Base-by-base conservation (phyloP, 2,113 vertebrate genomes). In the Hippocampus guttulatus region DNA sequence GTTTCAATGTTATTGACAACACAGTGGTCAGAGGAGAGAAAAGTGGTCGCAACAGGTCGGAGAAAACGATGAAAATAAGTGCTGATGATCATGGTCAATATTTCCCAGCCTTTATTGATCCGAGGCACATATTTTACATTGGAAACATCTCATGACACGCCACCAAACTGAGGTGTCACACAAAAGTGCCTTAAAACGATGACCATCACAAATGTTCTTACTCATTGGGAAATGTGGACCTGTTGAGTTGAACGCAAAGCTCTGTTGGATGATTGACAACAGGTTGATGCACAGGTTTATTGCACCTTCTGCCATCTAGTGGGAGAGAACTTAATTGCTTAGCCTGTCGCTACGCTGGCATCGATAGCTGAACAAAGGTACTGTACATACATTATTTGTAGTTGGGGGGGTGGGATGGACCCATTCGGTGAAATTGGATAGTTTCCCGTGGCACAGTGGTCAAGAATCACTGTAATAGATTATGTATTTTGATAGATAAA, bases 1-100 rank as follows among this genome's bases (percentile, higher is more conserved):
- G 79, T 75, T 70, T 65, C 12, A 74, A 79, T 74, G 78, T 91
- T 91, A 91, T 90, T 92, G 87, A 88, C 69, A 21, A 25, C 63
- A 80, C 73, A 81, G 63, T 43, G 77, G 84, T 84, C 70, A 68
- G 68, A 60, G 64, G 43, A 51, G 41, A 52, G 71, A 64, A 16
- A 65, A 33, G 51, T 69, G 23, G 67, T 55, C 64, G 45, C 43
- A 63, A 23, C 73, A 69, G 69, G 72, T 70, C 52, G 47, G 15
- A 49, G 71, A 73, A 21, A 1, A 3, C 18, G 43, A 65, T 67
- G 65, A 65, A 71, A 71, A 33, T 61, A 77, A 70, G 71, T 77
- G 73, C 7, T 41, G 40, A 51, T 65, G 23, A 23, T 15, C 0
- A 51, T 18, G 21, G 25, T 25, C n/a, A 12, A 3, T 15, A 2